Evolutionary conservation across 2,797 vertebrate species (phyloP).

Genomic region (Syngnathus acus): DNA sequence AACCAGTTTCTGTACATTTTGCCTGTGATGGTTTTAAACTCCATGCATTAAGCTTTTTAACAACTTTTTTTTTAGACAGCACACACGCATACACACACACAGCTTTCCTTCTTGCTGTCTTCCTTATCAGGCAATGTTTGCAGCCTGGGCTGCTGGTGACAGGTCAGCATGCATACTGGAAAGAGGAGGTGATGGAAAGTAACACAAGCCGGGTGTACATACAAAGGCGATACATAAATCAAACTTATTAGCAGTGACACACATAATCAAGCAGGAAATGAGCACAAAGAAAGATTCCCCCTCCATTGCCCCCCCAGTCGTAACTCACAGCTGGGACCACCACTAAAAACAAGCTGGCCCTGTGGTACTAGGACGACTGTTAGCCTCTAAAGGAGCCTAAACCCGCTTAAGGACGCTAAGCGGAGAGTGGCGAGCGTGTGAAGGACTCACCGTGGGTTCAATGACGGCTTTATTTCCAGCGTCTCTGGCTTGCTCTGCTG

Average conservation of each 20-base stretch:
- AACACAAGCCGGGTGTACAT: constrained; percentile 20
- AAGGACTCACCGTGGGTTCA: constrained; percentile 7
- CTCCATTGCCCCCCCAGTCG: neutral
- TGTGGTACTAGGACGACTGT: neutral
- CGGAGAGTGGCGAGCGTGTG: neutral
- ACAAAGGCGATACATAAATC: neutral
- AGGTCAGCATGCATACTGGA: constrained; percentile 22
- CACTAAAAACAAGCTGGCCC: constrained; percentile 6
- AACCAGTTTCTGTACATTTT: too few species aligned
- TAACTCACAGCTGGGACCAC: neutral
- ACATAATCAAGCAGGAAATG: neutral
- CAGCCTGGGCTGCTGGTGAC: constrained; percentile 25
- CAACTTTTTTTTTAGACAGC: neutral
- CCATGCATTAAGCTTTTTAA: constrained; percentile 20
- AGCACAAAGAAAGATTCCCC: neutral
- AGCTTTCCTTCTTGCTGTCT: constrained; percentile 28
- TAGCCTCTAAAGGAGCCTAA: neutral
- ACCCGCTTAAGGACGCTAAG: neutral
- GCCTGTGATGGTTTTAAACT: too few species aligned
- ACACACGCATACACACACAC: neutral
- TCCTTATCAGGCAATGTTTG: constrained; percentile 55
- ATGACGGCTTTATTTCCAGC: constrained; percentile 4
- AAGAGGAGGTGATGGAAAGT: constrained; percentile 46
- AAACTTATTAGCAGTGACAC: neutral
- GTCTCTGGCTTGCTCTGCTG: neutral